These are phyloP conservation scores for Saccopteryx leptura DNA, from an alignment of 2,113 vertebrate genomes.

Conservation along the genomic window DNA sequence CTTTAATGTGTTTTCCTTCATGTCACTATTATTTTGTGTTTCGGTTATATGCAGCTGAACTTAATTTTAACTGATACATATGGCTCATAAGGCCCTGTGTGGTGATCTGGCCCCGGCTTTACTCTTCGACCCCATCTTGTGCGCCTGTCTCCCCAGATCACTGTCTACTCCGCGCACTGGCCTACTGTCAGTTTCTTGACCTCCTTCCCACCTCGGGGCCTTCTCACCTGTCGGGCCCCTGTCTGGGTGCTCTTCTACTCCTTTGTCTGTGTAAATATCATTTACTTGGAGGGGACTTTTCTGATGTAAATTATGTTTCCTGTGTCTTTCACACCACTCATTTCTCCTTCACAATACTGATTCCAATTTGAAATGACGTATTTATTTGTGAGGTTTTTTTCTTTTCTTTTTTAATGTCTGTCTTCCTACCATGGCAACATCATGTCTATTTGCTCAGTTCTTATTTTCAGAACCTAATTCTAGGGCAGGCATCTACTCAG, in stretches of 20 bases:
- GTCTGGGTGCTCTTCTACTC: background rate
- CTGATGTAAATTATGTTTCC: slow-evolving; percentile 19
- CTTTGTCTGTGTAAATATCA: slow-evolving; percentile 30
- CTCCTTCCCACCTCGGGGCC: background rate
- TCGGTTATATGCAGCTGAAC: background rate
- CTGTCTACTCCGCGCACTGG: background rate
- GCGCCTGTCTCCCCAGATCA: background rate
- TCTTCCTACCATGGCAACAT: background rate
- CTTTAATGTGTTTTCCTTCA: slow-evolving; percentile 32
- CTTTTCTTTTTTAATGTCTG: background rate
- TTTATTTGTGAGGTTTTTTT: slow-evolving; percentile 33
- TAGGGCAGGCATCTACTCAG: background rate
- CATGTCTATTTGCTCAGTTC: slow-evolving; percentile 5
- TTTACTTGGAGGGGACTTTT: background rate
- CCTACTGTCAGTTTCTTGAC: slow-evolving; percentile 19
- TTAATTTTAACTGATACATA: slow-evolving; percentile 51
- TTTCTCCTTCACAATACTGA: slow-evolving; percentile 27
- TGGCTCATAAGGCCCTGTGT: background rate
- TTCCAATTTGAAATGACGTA: slow-evolving; percentile 52
- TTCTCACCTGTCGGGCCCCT: background rate
- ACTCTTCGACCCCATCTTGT: background rate
- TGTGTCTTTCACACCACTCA: background rate
- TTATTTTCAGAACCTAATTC: slow-evolving; percentile 1
- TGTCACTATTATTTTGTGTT: background rate
- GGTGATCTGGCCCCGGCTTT: background rate